A percentile compares a stretch with the other conserved stretches of the same genome.
Evolutionary conservation across 2,113 vertebrate genomes (phyloP).

Genomic region (Tapirus terrestris): DNA sequence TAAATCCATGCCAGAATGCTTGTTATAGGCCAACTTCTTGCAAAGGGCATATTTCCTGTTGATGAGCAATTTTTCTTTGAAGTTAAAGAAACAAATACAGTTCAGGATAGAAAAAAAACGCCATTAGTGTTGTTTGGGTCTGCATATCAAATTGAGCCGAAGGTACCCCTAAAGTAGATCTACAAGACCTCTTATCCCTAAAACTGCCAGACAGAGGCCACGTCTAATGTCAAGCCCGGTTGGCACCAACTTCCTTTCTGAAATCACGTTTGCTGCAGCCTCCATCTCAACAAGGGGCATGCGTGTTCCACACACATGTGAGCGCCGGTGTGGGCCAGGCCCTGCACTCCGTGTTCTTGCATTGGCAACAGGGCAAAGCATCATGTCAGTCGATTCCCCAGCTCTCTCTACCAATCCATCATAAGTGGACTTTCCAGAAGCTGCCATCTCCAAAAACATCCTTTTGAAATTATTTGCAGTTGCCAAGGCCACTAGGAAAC

Average conservation of each 20-base stretch:
- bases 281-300: neutral
- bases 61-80: conserved; percentile 15
- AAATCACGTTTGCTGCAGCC: neutral
- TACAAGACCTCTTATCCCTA: neutral
- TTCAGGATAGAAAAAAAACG: neutral
- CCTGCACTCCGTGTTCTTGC: accelerated
- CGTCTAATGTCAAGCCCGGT: neutral
- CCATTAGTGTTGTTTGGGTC: neutral
- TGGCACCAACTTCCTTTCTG: neutral
- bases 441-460: conserved; percentile 2
- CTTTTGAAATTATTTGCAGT: conserved; percentile 70
- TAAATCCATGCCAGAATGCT: neutral
- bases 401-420: conserved; percentile 46
- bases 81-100: conserved; percentile 1
- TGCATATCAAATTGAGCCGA: neutral
- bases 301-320: no score
- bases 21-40: neutral
- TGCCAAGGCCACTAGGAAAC: conserved; percentile 4
- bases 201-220: neutral
- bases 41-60: neutral
- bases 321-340: neutral
- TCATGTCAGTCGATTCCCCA: neutral
- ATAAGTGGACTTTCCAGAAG: conserved; percentile 59
- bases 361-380: neutral
- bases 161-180: neutral